phyloP scores from a whole-genome alignment of 37 sponge, comb jelly and placozoan species.

The Spongia lamella region DNA sequence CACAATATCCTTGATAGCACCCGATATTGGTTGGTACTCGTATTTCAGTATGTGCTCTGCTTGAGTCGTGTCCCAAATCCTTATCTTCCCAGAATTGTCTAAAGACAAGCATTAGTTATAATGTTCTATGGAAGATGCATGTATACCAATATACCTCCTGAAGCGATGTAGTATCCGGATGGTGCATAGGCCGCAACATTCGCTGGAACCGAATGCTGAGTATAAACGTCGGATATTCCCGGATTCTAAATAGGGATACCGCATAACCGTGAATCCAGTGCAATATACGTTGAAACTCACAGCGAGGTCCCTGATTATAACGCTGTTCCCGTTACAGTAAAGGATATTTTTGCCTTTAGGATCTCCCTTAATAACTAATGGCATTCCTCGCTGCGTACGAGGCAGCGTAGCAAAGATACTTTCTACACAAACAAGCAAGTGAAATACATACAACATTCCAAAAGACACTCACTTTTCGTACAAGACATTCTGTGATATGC shows the following conservation, averaged over 20 bases:
- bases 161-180: conserved; percentile 94
- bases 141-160: conserved; percentile 74
- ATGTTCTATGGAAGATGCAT: not conserved
- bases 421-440: conserved; percentile 29
- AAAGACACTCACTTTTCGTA: conserved; percentile 28
- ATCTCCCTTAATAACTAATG: conserved; percentile 84
- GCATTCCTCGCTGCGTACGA: conserved; percentile 57
- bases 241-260: conserved; percentile 63
- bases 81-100: conserved; percentile 89
- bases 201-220: conserved; percentile 80
- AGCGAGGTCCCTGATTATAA: conserved; percentile 86
- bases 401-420: conserved; percentile 76
- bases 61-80: conserved; percentile 99
- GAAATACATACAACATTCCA: not conserved
- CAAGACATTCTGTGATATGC: conserved; percentile 23
- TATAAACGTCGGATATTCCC: conserved; percentile 79
- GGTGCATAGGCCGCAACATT: conserved; percentile 96
- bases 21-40: conserved; percentile 83
- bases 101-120: not conserved
- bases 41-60: conserved; percentile 91
- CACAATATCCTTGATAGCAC: conserved; percentile 88
- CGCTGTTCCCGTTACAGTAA: conserved; percentile 85
- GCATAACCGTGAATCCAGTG: not conserved
- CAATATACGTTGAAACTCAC: conserved; percentile 23
- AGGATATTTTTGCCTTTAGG: conserved; percentile 95